Base-by-base conservation (phyloP, 2,797 vertebrate species). In the Ispidina lecontei region DNA sequence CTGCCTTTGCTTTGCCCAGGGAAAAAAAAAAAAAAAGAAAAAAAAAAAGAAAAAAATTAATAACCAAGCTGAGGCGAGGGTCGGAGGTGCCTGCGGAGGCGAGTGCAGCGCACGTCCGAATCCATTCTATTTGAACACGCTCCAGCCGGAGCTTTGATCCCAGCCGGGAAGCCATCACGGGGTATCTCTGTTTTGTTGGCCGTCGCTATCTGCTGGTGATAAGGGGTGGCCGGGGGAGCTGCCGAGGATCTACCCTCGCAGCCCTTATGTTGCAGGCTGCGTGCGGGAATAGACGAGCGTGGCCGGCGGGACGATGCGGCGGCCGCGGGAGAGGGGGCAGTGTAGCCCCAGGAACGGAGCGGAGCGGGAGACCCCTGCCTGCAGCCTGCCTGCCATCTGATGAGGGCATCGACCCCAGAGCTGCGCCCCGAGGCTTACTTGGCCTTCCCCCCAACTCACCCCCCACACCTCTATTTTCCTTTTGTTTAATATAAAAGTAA, bases 281-380 rank as follows among this genome's bases (percentile, higher is more conserved):
- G 63, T 10, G 35, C 35, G 67, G 54, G 35, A 22, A 49, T 60
- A 35, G 67, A 68, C 33, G 28, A 51, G 43, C 6, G 49, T 31
- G 12, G 49, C 65, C 22, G 17, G 52, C 59, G 25, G 76, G 70
- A 70, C 88, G 62, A 96, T 97, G 65, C 97, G 28, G 70, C 85
- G 22, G 59, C 28, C 55, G 87, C 75, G 64, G 80, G 92, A 91
- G 85, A 99, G 99, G 98, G 98, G 99, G 99, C 98, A 98, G 97
- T 99, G 98, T 94, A 98, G 98, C 98, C 98, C 97, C 98, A 98
- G 94, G 86, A 97, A 98, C 95, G 33, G 67, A 60, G 21, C 23
- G 13, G 41, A 29, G 26, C 12, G 21, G 39, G 8, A 49, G 46
- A 43, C 51, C 19, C 74, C n/a, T 64, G 56, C 59, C 59, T 7